phyloP scores from a whole-genome alignment of 2,113 vertebrate species.

The Salvator merianae region DNA sequence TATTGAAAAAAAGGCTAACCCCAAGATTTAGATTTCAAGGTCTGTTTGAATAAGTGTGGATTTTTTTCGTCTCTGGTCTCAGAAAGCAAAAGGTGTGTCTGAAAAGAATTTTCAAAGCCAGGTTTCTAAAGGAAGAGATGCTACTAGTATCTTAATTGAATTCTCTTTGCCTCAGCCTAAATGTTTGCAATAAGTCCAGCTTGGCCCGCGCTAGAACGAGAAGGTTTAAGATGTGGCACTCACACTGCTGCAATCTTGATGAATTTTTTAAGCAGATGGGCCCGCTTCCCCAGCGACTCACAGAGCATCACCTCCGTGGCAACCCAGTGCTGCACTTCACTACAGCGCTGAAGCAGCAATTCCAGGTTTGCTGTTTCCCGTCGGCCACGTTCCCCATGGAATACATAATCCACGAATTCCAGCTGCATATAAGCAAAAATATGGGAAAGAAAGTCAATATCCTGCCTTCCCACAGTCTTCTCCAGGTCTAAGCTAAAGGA shows the following conservation, averaged over 20 bases:
- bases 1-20: background rate
- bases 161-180: too few relatives aligned
- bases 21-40: too few relatives aligned
- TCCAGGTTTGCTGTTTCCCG: constrained; percentile 95
- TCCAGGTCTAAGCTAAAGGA: too few relatives aligned
- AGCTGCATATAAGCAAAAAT: constrained; percentile 71
- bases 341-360: constrained; percentile 95
- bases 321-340: constrained; percentile 96
- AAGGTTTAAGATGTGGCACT: constrained; percentile 51
- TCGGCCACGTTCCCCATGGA: constrained; percentile 92
- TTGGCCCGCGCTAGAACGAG: background rate
- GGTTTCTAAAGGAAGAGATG: background rate
- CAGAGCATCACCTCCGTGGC: constrained; percentile 95
- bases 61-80: background rate
- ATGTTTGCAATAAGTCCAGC: too few relatives aligned
- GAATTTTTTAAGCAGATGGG: constrained; percentile 95
- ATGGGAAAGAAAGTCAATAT: too few relatives aligned
- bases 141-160: too few relatives aligned
- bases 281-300: constrained; percentile 87
- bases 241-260: constrained; percentile 96
- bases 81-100: background rate
- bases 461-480: background rate
- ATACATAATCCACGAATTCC: constrained; percentile 96
- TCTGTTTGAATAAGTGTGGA: background rate
- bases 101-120: background rate